Percentiles rank a stretch among this genome's conserved stretches.
Conservation (phyloP, 1,140 invertebrate genomes). For the Sycophaga agraensis region DNA sequence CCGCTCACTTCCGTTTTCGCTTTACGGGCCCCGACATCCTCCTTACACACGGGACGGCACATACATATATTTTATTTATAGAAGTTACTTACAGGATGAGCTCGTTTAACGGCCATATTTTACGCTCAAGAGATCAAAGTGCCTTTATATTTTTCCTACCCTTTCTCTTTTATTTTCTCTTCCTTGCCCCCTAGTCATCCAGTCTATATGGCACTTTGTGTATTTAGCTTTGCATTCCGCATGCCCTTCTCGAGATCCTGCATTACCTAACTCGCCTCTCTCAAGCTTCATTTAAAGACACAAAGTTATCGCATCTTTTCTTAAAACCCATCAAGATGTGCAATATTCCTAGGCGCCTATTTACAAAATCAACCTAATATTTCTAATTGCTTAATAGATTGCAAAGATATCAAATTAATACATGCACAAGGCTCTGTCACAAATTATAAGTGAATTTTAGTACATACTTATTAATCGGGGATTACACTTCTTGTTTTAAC, state of each 20-base stretch:
- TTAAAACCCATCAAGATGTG: not conserved
- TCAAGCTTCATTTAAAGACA: not conserved
- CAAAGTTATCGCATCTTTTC: not conserved
- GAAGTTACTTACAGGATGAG: not conserved
- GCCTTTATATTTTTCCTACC: slow-evolving; percentile 7
- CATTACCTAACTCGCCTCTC: not conserved
- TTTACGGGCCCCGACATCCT: too few relatives aligned
- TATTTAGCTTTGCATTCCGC: not conserved
- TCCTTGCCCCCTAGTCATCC: too few relatives aligned
- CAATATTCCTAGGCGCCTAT: not conserved
- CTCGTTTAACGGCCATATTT: slow-evolving; percentile 34
- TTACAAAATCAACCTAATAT: too few relatives aligned
- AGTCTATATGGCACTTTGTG: too few relatives aligned
- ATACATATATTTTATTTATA: slow-evolving; percentile 25
- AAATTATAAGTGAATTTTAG: too few relatives aligned
- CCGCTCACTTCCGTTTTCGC: slow-evolving; percentile 3
- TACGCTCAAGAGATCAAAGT: slow-evolving; percentile 31
- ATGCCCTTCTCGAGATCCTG: not conserved
- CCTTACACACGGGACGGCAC: too few relatives aligned
- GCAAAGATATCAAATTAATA: too few relatives aligned
- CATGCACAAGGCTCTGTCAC: too few relatives aligned
- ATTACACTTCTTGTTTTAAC: too few relatives aligned
- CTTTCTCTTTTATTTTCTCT: not conserved
- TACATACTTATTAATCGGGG: too few relatives aligned
- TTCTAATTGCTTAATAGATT: too few relatives aligned